Evolutionary conservation across 1,140 invertebrate genomes (phyloP), one percentile per base, ranked within the genome.

Genomic region (Colletes gigas): DNA sequence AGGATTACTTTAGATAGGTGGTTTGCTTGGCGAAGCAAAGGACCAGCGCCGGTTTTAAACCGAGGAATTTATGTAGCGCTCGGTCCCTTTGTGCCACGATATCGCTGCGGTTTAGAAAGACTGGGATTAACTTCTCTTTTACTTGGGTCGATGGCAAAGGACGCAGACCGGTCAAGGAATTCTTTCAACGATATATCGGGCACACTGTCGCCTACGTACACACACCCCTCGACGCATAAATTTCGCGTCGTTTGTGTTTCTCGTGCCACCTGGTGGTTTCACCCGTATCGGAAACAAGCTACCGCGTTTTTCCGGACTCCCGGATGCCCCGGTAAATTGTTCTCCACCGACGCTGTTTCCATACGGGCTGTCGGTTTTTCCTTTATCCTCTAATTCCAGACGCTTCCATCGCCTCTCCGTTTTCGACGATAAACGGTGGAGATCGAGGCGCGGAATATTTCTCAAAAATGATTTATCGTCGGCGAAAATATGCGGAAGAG

Each of bases 121-220:
- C 72, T 57, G 63, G 63, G 78, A 88, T 88, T 88, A 86, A 88
- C 85, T 84, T 86, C 86, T 87, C 84, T 70, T 79, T 75, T 82
- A 81, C 71, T 68, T 72, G 71, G 67, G 71, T 63, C 68, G 69
- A 70, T 73, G 69, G 69, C 71, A 15, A 19, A 39, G 52, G n/a
- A 30, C 14, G 19, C 14, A 30, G 6, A 54, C 12, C 6, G 17
- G 17, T 30, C 30, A 30, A 30, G 30, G 30, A 0, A 30, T 30
- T 30, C 30, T 30, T 30, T 30, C 30, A 30, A 30, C 30, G 30
- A 30, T 30, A 30, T 30, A 30, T 30, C 30, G 30, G 30, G 30
- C 30, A 30, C 30, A 30, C 30, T 30, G 30, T 30, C 30, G 30
- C 30, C 30, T 30, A 30, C 30, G 30, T 30, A 30, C 30, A 30